phyloP scores from a whole-genome alignment of 1,140 invertebrate species.

The Drosophila chauvacae region DNA sequence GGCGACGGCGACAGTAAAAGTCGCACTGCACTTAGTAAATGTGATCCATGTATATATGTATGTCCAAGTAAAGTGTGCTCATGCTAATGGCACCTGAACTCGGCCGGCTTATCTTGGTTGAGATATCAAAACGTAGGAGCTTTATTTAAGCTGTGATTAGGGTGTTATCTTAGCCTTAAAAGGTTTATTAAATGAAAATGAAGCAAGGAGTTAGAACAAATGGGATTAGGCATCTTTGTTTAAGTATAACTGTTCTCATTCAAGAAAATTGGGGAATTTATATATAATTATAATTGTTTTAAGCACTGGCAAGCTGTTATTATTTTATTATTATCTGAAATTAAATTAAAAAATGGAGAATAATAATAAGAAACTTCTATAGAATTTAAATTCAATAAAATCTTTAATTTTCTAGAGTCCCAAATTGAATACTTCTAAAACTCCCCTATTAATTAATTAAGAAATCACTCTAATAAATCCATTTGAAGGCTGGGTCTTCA shows the following conservation, averaged over 20 bases:
- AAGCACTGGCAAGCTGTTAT: too few species aligned
- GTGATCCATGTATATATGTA: conserved; percentile 25
- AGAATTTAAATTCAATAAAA: too few species aligned
- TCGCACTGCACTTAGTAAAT: conserved; percentile 25
- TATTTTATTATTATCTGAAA: too few species aligned
- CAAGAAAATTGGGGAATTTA: neutral
- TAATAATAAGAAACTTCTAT: neutral
- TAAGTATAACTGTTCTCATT: neutral
- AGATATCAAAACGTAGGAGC: neutral
- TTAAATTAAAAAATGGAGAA: too few species aligned
- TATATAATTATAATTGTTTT: too few species aligned
- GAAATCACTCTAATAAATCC: conserved; percentile 4
- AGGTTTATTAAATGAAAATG: neutral
- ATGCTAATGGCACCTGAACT: conserved; percentile 17
- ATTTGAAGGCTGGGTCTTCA: neutral
- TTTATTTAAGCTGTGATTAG: neutral
- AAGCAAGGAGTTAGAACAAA: neutral
- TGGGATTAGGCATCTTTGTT: neutral
- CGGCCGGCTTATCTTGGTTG: neutral
- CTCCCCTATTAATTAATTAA: neutral
- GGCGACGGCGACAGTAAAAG: conserved; percentile 28
- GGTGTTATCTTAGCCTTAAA: neutral
- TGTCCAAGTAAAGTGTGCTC: conserved; percentile 19
- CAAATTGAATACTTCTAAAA: too few species aligned
- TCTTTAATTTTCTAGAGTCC: too few species aligned